These are phyloP conservation scores for Loxodonta africana DNA, from an alignment of 2,113 vertebrate species.

Conservation along the genomic window DNA sequence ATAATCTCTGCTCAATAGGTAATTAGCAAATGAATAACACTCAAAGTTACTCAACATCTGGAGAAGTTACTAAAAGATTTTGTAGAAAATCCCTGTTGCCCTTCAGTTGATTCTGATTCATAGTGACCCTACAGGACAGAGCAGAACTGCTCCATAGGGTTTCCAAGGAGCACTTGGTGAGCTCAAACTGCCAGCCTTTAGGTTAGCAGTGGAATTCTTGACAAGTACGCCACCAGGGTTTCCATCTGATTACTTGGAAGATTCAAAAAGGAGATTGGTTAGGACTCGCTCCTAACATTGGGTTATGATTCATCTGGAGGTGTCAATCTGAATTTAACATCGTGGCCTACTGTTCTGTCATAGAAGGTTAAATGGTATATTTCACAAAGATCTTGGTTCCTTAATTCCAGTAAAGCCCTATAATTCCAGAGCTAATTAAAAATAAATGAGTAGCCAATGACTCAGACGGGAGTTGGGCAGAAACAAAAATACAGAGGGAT, in stretches of 20 bases:
- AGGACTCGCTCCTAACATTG: background rate
- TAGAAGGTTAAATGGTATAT: background rate
- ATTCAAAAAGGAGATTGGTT: background rate
- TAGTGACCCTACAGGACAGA: too few species aligned
- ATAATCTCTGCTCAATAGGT: background rate
- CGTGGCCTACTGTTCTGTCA: background rate
- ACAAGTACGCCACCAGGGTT: too few species aligned
- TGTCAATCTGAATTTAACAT: background rate
- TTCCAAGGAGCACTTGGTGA: too few species aligned
- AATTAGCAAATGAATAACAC: conserved; percentile 4
- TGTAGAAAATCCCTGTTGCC: background rate
- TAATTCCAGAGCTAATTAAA: background rate
- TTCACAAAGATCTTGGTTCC: background rate
- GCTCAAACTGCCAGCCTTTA: too few species aligned
- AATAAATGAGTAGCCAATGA: background rate
- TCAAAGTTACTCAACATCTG: background rate
- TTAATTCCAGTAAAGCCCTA: background rate
- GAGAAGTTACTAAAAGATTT: background rate
- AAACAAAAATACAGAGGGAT: background rate
- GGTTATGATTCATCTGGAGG: background rate
- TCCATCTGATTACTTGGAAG: too few species aligned
- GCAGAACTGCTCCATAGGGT: too few species aligned
- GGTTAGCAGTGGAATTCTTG: too few species aligned
- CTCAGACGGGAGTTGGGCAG: background rate
- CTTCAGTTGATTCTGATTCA: too few species aligned